Conservation (phyloP, 2,113 vertebrate genomes). For the Pampusana beccarii region DNA sequence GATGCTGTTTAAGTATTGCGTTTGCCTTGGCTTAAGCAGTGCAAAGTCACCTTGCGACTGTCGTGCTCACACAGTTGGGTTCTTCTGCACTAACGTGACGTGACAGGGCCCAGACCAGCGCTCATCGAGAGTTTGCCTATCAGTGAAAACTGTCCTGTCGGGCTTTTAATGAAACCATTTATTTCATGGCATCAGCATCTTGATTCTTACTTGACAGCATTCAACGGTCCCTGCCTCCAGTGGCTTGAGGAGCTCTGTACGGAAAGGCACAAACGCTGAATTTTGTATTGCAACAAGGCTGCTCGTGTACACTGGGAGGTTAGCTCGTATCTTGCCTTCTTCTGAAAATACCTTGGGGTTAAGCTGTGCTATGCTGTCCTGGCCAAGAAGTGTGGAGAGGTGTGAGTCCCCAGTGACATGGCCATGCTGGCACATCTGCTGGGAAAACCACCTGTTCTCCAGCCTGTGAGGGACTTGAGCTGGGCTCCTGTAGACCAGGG, state of each 20-base stretch:
- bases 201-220: neutral
- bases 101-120: rapidly evolving
- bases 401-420: neutral
- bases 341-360: neutral
- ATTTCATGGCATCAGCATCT: neutral
- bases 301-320: neutral
- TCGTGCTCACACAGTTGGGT: rapidly evolving
- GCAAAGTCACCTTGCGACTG: neutral
- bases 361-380: neutral
- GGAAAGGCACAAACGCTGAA: neutral
- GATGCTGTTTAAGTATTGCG: neutral
- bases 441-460: neutral
- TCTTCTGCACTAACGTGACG: neutral
- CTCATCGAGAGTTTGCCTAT: neutral
- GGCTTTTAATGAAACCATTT: neutral
- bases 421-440: neutral
- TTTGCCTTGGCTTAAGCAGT: neutral
- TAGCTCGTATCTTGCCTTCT: rapidly evolving
- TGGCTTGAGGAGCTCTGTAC: neutral
- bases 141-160: neutral
- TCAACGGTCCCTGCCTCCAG: neutral
- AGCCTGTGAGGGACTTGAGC: rapidly evolving
- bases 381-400: neutral
- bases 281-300: neutral
- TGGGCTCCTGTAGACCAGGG: neutral